Percentiles rank a stretch among this genome's conserved stretches.
Evolutionary conservation across 2,113 vertebrate genomes (phyloP).

Genomic region (Oncorhynchus clarkii): DNA sequence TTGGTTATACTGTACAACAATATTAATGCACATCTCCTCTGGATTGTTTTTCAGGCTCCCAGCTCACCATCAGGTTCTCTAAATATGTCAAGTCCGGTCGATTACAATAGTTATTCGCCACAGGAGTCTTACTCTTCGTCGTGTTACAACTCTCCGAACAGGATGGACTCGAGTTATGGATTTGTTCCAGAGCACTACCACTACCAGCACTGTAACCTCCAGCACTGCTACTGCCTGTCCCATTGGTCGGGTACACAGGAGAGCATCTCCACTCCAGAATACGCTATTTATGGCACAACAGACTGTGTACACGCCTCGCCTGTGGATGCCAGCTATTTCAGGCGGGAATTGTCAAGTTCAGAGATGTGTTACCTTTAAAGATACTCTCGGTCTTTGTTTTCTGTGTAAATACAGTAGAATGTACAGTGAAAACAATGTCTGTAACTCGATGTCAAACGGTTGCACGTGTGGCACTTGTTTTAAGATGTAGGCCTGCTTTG

Average conservation of each 20-base stretch:
- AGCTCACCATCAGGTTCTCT: slow-evolving; percentile 74
- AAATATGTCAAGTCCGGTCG: slow-evolving; percentile 73
- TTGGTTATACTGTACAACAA: neutral
- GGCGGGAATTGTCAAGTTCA: slow-evolving; percentile 72
- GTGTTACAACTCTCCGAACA: slow-evolving; percentile 73
- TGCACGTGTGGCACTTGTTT: neutral
- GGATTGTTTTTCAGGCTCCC: slow-evolving; percentile 63
- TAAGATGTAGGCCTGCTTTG: neutral
- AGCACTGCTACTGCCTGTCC: no score
- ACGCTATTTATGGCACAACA: slow-evolving; percentile 58
- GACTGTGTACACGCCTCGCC: slow-evolving; percentile 61
- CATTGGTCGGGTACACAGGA: slow-evolving; percentile 42
- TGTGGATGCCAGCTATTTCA: slow-evolving; percentile 70
- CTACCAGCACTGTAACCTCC: slow-evolving; percentile 62
- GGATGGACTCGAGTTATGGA: slow-evolving; percentile 71
- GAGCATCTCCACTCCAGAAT: slow-evolving; percentile 53
- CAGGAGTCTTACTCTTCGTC: slow-evolving; percentile 72
- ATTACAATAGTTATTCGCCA: slow-evolving; percentile 79
- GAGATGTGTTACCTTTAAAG: slow-evolving; percentile 85
- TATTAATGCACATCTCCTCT: neutral
- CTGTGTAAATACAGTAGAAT: slow-evolving; percentile 39
- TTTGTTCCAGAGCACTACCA: slow-evolving; percentile 64
- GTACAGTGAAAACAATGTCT: neutral
- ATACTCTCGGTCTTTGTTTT: slow-evolving; percentile 16
- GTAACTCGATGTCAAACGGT: neutral